phyloP scores from a whole-genome alignment of 2,113 vertebrate genomes.

The Misgurnus mizolepis region DNA sequence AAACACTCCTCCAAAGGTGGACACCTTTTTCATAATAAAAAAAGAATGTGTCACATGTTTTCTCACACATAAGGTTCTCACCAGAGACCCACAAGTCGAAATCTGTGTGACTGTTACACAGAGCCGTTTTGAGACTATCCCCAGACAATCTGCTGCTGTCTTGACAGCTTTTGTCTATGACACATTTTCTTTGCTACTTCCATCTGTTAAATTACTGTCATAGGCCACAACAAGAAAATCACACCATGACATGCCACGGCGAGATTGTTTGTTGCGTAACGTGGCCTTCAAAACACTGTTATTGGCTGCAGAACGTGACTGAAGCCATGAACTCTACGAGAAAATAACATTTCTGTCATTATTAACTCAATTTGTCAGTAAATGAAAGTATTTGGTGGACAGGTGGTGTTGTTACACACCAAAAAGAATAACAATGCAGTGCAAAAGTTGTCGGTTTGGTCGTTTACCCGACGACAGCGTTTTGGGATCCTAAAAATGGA shows the following conservation, averaged over 20 bases:
- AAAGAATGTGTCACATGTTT: constrained; percentile 17
- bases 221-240: neutral
- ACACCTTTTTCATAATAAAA: neutral
- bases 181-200: constrained; percentile 8
- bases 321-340: neutral
- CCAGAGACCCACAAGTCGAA: constrained; percentile 40
- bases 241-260: neutral
- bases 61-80: constrained; percentile 23
- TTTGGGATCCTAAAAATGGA: too few relatives aligned
- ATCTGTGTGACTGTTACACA: constrained; percentile 25
- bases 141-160: constrained; percentile 47
- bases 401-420: too few relatives aligned
- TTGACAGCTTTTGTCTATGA: constrained; percentile 21
- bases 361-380: neutral
- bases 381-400: neutral
- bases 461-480: too few relatives aligned
- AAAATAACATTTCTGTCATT: neutral
- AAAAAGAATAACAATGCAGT: too few relatives aligned
- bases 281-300: neutral
- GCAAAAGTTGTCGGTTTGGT: too few relatives aligned
- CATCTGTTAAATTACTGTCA: constrained; percentile 12
- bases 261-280: neutral
- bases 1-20: constrained; percentile 33
- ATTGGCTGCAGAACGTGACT: neutral
- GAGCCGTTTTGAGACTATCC: constrained; percentile 12